Conservation (phyloP, 2,797 vertebrate species). For the Pseudochirops cupreus region DNA sequence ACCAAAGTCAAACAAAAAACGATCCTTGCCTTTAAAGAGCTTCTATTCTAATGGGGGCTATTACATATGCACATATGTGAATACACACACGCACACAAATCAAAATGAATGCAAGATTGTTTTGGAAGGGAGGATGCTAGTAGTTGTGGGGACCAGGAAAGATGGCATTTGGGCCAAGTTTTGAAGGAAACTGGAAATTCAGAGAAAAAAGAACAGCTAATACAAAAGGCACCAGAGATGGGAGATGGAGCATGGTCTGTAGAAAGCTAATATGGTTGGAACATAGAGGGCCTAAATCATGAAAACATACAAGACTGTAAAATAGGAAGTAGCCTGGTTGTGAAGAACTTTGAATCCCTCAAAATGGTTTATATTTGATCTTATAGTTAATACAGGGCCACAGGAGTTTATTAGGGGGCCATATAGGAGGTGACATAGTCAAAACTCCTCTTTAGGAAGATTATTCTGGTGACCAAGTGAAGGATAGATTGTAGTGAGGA, state of each 20-base stretch:
- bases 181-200: background rate
- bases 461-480: background rate
- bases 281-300: background rate
- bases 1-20: background rate
- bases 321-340: background rate
- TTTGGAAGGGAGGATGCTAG: background rate
- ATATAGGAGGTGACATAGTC: background rate
- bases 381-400: background rate
- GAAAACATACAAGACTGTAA: background rate
- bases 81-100: background rate
- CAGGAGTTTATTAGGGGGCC: background rate
- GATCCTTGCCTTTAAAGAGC: background rate
- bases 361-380: background rate
- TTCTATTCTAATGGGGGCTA: background rate
- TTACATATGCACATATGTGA: background rate
- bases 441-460: background rate
- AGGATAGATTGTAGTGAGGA: background rate
- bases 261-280: background rate
- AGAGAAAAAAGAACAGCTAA: background rate
- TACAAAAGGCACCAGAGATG: background rate
- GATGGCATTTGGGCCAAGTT: background rate
- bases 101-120: background rate
- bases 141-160: background rate
- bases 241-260: background rate
- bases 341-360: background rate